Evolutionary conservation across 2,888 invertebrate species (phyloP).

Genomic region (Andrena fulva): DNA sequence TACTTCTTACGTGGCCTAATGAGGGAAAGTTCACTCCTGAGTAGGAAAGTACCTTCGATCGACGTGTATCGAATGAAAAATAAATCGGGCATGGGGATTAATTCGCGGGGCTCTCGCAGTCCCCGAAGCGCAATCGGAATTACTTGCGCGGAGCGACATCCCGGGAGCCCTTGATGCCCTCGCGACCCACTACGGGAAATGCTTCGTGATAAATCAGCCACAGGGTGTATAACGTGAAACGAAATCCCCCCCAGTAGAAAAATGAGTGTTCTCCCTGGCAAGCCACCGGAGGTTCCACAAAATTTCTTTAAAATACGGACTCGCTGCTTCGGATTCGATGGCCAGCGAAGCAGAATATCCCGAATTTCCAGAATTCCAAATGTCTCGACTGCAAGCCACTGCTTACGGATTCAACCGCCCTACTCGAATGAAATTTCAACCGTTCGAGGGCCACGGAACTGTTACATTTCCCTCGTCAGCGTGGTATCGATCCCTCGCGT

Average conservation of each 20-base stretch:
- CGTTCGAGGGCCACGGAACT: background rate
- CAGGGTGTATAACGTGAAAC: background rate
- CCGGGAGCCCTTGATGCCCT: background rate
- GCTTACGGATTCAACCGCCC: background rate
- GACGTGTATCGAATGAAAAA: constrained; percentile 53
- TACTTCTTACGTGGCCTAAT: no score
- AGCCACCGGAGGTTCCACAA: background rate
- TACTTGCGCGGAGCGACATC: constrained; percentile 5
- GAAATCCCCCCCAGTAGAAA: constrained; percentile 3
- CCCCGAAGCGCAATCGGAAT: constrained; percentile 33
- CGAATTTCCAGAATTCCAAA: background rate
- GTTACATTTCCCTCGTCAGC: background rate
- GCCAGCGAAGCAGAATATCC: background rate
- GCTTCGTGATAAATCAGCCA: constrained; percentile 26
- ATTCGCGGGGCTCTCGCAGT: constrained; percentile 38
- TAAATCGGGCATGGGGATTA: constrained; percentile 51
- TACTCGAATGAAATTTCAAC: constrained; percentile 1
- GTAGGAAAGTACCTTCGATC: constrained; percentile 20
- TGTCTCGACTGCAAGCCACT: background rate
- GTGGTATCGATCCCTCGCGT: background rate
- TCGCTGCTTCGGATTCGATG: background rate
- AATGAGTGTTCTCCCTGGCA: background rate
- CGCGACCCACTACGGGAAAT: constrained; percentile 1
- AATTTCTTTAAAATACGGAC: background rate
- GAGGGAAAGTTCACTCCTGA: background rate